These are phyloP conservation scores for Meloidogyne chitwoodi DNA, from an alignment of 1,140 invertebrate species.

Conservation along the genomic window DNA sequence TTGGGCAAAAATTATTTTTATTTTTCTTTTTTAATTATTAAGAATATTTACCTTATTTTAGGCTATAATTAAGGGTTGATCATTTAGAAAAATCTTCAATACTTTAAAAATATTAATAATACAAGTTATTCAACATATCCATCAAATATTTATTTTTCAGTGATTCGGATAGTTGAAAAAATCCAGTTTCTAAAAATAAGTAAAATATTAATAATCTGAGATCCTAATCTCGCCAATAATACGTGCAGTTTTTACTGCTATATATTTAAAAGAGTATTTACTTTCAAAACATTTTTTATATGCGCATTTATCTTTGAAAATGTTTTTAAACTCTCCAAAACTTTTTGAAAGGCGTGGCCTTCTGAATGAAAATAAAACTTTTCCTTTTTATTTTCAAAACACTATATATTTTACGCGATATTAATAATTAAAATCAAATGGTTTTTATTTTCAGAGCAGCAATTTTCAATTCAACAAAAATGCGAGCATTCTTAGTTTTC, in stretches of 20 bases:
- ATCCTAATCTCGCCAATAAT: background rate
- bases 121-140: too few relatives aligned
- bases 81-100: too few relatives aligned
- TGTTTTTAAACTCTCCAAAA: background rate
- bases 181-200: background rate
- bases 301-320: too few relatives aligned
- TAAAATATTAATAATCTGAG: background rate
- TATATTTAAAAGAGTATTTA: too few relatives aligned
- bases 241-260: background rate
- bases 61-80: too few relatives aligned
- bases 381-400: background rate
- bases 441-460: slow-evolving; percentile 7
- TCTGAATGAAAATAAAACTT: background rate
- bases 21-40: background rate
- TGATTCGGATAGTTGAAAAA: background rate
- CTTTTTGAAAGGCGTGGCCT: background rate
- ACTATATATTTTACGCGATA: slow-evolving; percentile 4
- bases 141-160: background rate
- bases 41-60: too few relatives aligned
- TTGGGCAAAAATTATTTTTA: too few relatives aligned
- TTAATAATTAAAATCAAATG: background rate
- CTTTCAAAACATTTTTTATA: too few relatives aligned
- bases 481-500: background rate
- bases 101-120: too few relatives aligned
- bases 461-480: slow-evolving; percentile 11